These are phyloP conservation scores for Bembecia ichneumoniformis DNA, from an alignment of 2,888 invertebrate genomes.

Conservation along the genomic window DNA sequence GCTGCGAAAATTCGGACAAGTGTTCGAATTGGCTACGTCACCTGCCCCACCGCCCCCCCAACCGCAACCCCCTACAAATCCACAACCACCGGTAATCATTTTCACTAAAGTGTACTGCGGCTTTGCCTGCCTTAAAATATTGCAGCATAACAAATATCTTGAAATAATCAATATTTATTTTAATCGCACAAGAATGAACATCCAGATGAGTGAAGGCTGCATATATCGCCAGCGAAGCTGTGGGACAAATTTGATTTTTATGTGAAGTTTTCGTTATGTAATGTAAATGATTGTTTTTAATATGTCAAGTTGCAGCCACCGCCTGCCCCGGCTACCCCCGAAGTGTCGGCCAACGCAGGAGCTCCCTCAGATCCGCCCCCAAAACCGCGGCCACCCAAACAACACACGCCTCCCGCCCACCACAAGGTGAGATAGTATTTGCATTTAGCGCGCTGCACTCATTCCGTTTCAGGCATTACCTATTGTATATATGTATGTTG, in stretches of 20 bases:
- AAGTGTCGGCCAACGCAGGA: constrained; percentile 57
- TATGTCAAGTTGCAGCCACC: constrained; percentile 17
- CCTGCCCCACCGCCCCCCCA: constrained; percentile 33
- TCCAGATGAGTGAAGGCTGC: no score
- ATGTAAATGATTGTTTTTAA: no score
- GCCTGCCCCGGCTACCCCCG: constrained; percentile 43
- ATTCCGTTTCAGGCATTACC: no score
- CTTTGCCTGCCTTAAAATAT: no score
- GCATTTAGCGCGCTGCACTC: no score
- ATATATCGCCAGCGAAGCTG: no score
- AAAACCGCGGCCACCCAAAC: constrained; percentile 28
- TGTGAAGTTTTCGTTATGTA: no score
- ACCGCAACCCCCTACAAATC: constrained; percentile 22
- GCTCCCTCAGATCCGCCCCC: constrained; percentile 38
- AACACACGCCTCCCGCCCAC: constrained; percentile 20
- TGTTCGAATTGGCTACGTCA: constrained; percentile 78
- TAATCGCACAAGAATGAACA: no score
- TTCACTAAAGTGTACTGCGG: no score
- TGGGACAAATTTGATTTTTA: no score
- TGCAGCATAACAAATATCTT: neutral
- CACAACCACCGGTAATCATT: constrained; percentile 8
- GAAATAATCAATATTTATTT: no score
- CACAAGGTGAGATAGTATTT: constrained; percentile 15
- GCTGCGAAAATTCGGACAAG: constrained; percentile 83
- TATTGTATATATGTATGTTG: no score